These are phyloP conservation scores for Hyles vespertilio DNA, from an alignment of 1,140 invertebrate genomes.

Conservation along the genomic window DNA sequence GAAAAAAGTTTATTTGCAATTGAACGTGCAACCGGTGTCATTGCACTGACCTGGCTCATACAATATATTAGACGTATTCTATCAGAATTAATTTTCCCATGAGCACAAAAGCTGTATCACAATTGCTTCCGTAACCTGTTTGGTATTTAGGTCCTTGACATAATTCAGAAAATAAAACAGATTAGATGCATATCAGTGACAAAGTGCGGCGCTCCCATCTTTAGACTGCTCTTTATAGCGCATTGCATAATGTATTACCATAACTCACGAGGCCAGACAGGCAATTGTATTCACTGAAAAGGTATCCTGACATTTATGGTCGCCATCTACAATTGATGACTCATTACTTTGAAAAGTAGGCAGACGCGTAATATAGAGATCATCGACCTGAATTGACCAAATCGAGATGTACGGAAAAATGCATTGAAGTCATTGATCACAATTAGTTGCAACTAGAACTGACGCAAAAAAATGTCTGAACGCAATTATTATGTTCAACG, in stretches of 20 bases:
- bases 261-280: slow-evolving; percentile 20
- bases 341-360: slow-evolving; percentile 11
- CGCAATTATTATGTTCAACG: too few species aligned
- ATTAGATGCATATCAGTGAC: slow-evolving; percentile 28
- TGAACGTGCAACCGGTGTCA: too few species aligned
- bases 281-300: slow-evolving; percentile 23
- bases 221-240: slow-evolving; percentile 7
- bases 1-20: too few species aligned
- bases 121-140: slow-evolving; percentile 31
- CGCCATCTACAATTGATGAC: slow-evolving; percentile 10
- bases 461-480: too few species aligned
- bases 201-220: slow-evolving; percentile 36
- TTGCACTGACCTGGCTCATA: too few species aligned
- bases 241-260: slow-evolving; percentile 21
- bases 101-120: slow-evolving; percentile 23
- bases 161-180: slow-evolving; percentile 36
- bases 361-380: slow-evolving; percentile 7
- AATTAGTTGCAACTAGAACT: slow-evolving; percentile 6
- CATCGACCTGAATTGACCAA: slow-evolving; percentile 13
- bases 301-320: slow-evolving; percentile 20
- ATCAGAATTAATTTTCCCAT: slow-evolving; percentile 67
- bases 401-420: slow-evolving; percentile 2
- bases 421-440: slow-evolving; percentile 6
- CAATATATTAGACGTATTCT: slow-evolving; percentile 15
- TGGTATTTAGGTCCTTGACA: slow-evolving; percentile 50